phyloP scores from a whole-genome alignment of 2,113 vertebrate genomes.

The Onychostoma macrolepis region DNA sequence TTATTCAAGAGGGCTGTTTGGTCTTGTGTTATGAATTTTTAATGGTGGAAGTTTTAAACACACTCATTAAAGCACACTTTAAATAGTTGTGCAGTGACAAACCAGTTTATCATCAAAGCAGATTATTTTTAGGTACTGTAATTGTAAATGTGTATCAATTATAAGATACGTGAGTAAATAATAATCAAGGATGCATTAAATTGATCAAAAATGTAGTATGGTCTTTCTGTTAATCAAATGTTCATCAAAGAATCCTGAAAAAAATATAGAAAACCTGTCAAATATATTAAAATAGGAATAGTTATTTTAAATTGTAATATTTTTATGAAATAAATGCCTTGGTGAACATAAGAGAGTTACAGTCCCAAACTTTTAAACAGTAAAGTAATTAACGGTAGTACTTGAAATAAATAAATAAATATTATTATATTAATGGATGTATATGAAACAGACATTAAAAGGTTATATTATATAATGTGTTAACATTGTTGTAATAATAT shows the following conservation, averaged over 20 bases:
- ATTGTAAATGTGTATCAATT: not conserved
- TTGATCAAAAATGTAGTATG: not conserved
- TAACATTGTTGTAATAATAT: too few relatives aligned
- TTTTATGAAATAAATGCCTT: too few relatives aligned
- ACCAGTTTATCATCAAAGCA: constrained; percentile 2
- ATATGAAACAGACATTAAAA: too few relatives aligned
- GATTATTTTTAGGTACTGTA: constrained; percentile 10
- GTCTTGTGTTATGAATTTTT: constrained; percentile 3
- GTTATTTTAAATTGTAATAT: not conserved
- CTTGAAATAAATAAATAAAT: too few relatives aligned
- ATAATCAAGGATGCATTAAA: not conserved
- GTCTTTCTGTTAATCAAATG: not conserved
- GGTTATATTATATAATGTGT: too few relatives aligned
- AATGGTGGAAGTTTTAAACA: not conserved
- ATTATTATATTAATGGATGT: not conserved
- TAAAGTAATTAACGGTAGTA: too few relatives aligned
- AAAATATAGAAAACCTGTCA: not conserved
- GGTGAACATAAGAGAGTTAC: too few relatives aligned
- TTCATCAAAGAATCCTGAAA: not conserved
- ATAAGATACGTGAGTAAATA: not conserved
- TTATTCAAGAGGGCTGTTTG: not conserved
- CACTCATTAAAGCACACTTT: not conserved
- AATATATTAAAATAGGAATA: not conserved
- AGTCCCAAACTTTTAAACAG: too few relatives aligned
- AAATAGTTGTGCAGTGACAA: not conserved